Evolutionary conservation across 2,113 vertebrate genomes (phyloP), one percentile per base, ranked within the genome.

Genomic region (Gobio gobio): DNA sequence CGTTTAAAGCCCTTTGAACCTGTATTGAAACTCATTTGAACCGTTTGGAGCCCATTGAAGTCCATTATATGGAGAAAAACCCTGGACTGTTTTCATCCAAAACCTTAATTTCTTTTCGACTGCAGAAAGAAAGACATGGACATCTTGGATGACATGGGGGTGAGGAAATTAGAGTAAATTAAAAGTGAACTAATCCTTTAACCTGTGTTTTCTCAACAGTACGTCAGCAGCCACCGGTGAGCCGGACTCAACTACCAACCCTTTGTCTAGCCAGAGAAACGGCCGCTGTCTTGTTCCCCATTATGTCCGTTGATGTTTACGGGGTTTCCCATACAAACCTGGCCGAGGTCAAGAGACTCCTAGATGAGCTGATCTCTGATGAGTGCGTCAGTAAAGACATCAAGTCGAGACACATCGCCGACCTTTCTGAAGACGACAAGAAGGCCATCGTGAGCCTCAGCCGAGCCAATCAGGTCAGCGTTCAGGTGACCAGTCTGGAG

Each of bases 351-450:
- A 90, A 88, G 80, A 85, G 87, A 22, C 29, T 85, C 59, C 51
- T 93, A n/a, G 87, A 93, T 1, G 84, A 88, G 12, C 33, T 92
- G 22, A n/a, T 92, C 43, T 84, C 82, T 10, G 87, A 90, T 10
- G 87, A 90, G 75, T 88, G 90, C 14, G 18, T 10, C 47, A 90
- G 78, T 54, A 58, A 84, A 66, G 82, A 86, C 2, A 36, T 91
- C 24, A 18, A 47, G 43, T 86, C 74, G 29, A 63, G n/a, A 29
- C 72, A 88, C 66, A 58, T 89, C 1, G 5, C 43, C 33, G 76
- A 51, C 14, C 72, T 92, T 24, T 66, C 81, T 2, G 85, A 87
- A 40, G 3, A 29, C 0, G 87, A 93, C 33, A 88, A 85, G 51
- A 85, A 90, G 43, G 56, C 49, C 14, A 85, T 92, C 3, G 54